These are phyloP conservation scores for Castor canadensis DNA, from an alignment of 2,113 vertebrate species.

Conservation along the genomic window DNA sequence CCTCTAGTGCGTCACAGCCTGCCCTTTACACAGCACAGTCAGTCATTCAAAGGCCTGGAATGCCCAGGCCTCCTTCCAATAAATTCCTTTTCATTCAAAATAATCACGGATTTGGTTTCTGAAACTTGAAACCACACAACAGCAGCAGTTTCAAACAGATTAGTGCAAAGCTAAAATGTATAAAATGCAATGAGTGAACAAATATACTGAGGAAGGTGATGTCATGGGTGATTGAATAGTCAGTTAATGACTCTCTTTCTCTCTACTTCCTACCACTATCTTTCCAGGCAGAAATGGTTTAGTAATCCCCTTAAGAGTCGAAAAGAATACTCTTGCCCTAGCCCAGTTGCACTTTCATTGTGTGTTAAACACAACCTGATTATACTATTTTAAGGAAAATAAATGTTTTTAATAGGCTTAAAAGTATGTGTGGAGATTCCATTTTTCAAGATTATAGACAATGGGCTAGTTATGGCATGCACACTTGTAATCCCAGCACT, in stretches of 20 bases:
- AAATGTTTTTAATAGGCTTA: no score
- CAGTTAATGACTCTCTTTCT: background rate
- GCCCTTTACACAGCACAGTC: background rate
- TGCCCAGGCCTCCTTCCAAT: background rate
- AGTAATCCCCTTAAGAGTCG: background rate
- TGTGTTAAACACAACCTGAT: background rate
- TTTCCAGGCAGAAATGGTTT: background rate
- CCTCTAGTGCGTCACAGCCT: background rate
- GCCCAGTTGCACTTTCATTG: background rate
- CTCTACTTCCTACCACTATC: background rate
- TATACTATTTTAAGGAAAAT: background rate
- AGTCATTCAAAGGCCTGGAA: background rate
- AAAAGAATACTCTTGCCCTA: background rate
- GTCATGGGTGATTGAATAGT: background rate
- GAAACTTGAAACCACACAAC: background rate
- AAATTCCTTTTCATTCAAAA: slow-evolving; percentile 23
- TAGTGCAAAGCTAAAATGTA: background rate
- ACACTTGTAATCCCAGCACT: no score
- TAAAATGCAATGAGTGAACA: background rate
- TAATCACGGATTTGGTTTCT: slow-evolving; percentile 15
- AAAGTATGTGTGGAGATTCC: no score
- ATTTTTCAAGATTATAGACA: no score
- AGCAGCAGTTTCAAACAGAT: background rate
- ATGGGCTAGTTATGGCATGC: no score
- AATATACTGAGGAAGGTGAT: background rate